Percentiles rank a stretch among this genome's conserved stretches.
Evolutionary conservation across 1,140 invertebrate genomes (phyloP).

Genomic region (Halotydeus destructor): DNA sequence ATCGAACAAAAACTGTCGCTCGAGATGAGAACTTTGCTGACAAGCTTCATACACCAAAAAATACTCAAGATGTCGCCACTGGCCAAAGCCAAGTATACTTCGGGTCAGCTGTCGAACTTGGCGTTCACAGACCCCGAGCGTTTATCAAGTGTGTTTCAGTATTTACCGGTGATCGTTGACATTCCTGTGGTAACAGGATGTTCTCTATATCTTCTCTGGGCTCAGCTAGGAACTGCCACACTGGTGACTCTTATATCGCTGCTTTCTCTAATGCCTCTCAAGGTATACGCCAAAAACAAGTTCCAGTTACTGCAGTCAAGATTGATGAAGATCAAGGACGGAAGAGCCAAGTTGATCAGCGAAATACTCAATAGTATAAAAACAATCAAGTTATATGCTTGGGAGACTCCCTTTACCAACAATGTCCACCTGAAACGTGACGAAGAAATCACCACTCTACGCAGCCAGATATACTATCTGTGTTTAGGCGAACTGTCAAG

Average conservation of each 20-base stretch:
- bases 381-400: conserved; percentile 18
- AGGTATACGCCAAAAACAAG: conserved; percentile 64
- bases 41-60: no score
- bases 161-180: no score
- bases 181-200: conserved; percentile 19
- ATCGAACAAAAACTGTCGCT: no score
- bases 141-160: no score
- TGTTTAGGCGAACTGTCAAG: no score
- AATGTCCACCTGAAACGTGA: no score
- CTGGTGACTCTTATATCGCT: conserved; percentile 22
- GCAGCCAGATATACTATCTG: no score
- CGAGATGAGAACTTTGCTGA: no score
- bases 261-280: conserved; percentile 58
- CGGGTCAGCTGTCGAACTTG: no score
- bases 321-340: conserved; percentile 24
- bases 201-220: conserved; percentile 22
- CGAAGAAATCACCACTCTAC: conserved; percentile 17
- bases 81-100: no score
- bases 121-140: no score
- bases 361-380: conserved; percentile 28
- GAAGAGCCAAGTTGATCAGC: conserved; percentile 26
- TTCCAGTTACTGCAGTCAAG: conserved; percentile 32
- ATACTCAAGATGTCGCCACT: no score
- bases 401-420: conserved; percentile 11
- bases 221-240: conserved; percentile 21